phyloP scores from a whole-genome alignment of 2,113 vertebrate species.

The Orthonyx spaldingii region DNA sequence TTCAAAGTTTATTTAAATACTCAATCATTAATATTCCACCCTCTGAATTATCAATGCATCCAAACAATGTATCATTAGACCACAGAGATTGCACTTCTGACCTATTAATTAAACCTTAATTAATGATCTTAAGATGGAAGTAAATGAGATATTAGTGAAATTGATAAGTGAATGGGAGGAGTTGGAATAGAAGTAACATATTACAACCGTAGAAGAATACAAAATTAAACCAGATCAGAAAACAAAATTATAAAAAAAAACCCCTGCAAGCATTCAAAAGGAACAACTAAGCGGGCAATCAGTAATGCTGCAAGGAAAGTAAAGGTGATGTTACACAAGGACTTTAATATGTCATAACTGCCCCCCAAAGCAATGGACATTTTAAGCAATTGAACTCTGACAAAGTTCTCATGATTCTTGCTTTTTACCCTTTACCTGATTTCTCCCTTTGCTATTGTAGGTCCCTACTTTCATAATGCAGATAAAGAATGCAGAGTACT shows the following conservation, averaged over 20 bases:
- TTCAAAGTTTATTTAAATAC: neutral
- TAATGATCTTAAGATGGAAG: neutral
- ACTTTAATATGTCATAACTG: neutral
- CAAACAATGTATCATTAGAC: neutral
- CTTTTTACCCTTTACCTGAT: neutral
- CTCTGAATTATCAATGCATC: neutral
- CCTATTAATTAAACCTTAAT: neutral
- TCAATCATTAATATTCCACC: neutral
- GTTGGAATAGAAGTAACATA: neutral
- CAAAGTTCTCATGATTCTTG: neutral
- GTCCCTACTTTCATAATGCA: neutral
- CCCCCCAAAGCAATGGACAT: neutral
- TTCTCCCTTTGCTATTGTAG: neutral
- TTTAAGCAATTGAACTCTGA: neutral
- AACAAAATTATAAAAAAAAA: neutral
- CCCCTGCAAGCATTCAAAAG: neutral
- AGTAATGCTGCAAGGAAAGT: neutral
- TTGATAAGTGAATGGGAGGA: neutral
- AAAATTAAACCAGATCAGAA: neutral
- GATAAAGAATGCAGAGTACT: neutral
- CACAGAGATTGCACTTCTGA: neutral
- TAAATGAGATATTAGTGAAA: constrained; percentile 14
- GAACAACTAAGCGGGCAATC: neutral
- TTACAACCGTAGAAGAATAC: neutral
- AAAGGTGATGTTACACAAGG: neutral